Evolutionary conservation across 2,888 invertebrate species (phyloP).

Genomic region (Drosophila fungiperda): DNA sequence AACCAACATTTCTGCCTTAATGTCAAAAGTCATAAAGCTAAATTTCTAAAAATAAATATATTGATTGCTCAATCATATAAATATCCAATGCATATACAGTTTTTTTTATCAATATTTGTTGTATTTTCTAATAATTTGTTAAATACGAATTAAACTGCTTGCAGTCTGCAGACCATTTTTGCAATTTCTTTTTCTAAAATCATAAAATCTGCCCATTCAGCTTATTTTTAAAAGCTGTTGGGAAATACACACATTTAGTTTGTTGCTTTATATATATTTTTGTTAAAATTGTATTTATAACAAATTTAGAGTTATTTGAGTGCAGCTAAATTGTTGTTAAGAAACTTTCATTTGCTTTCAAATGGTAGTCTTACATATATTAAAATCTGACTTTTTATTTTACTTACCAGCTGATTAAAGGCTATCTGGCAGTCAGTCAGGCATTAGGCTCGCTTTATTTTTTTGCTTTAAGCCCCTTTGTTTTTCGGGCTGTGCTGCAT

Average conservation of each 20-base stretch:
- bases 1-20: too few relatives aligned
- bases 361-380: background rate
- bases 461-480: conserved; percentile 3
- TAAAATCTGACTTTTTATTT: background rate
- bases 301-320: background rate
- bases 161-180: too few relatives aligned
- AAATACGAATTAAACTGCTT: background rate
- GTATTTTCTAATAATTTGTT: background rate
- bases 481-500: conserved; percentile 37
- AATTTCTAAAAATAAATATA: too few relatives aligned
- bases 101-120: background rate
- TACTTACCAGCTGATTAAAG: background rate
- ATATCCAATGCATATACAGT: too few relatives aligned
- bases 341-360: background rate
- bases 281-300: background rate
- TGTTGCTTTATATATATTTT: background rate
- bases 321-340: background rate
- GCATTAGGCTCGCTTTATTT: background rate
- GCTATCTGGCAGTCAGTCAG: background rate
- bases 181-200: too few relatives aligned
- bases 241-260: background rate
- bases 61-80: too few relatives aligned
- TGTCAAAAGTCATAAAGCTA: too few relatives aligned
- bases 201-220: too few relatives aligned
- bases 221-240: background rate